Evolutionary conservation across 2,113 vertebrate species (phyloP).

Genomic region (Lathamus discolor): DNA sequence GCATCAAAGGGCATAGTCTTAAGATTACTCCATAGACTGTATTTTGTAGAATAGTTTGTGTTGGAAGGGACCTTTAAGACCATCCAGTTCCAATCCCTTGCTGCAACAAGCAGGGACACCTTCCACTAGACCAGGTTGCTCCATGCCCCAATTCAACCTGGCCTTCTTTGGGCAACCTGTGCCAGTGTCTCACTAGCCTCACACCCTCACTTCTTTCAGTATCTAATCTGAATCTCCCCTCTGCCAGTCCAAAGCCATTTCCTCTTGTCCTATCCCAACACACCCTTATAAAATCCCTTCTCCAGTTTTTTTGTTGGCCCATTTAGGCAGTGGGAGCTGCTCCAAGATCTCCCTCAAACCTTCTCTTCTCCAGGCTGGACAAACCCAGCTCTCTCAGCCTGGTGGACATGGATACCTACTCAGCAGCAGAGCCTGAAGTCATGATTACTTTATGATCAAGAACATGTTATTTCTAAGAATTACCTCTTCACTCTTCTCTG

Average conservation of each 20-base stretch:
- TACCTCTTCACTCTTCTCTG: neutral
- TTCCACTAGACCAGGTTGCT: neutral
- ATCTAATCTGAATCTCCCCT: neutral
- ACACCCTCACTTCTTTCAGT: neutral
- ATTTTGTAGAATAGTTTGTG: neutral
- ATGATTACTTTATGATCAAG: rapidly evolving
- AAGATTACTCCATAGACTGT: no score
- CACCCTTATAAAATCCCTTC: neutral
- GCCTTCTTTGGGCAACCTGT: neutral
- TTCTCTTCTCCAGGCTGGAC: neutral
- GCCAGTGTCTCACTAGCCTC: neutral
- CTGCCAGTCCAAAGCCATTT: neutral
- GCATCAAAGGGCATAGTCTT: neutral
- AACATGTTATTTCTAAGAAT: neutral
- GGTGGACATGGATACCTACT: rapidly evolving
- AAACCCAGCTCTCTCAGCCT: neutral
- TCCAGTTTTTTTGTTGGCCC: neutral
- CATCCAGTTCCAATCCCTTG: neutral
- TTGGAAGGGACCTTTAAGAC: neutral
- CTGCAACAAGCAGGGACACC: neutral
- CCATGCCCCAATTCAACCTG: neutral
- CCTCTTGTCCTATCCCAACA: neutral
- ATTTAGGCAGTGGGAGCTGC: neutral
- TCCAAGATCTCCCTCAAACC: neutral
- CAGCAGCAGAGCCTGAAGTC: neutral